Evolutionary conservation across 2,797 vertebrate species (phyloP), one percentile per base, ranked within the genome.

Genomic region (Menidia menidia): DNA sequence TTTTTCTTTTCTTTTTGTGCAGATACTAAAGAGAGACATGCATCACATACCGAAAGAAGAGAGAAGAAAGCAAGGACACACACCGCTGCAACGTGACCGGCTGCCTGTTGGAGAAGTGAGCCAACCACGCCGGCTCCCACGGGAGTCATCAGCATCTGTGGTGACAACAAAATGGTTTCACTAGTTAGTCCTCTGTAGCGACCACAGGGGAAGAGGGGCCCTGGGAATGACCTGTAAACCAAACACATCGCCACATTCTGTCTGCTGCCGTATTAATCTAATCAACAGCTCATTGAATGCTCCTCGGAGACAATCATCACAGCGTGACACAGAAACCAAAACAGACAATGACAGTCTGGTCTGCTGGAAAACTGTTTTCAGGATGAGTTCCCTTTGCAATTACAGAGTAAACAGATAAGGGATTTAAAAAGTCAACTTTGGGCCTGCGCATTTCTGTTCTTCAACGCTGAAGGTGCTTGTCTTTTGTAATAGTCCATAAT

Each of bases 201-300:
- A 78, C 82, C 83, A 72, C 81, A 85, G 83, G 73, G 82, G 77
- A 66, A 83, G 68, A 41, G 75, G 78, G 79, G 83, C 86, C 72
- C 47, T 62, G 87, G 83, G 86, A 91, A 81, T 64, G 76, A 89
- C 88, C 86, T 88, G 90, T 88, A 90, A 92, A 89, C 81, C 81
- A 89, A 90, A 92, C 91, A 90, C 90, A 89, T 86, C 83, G 81
- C 87, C 86, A 71, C 87, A 78, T 89, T 90, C 86, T 91, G 88
- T 88, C 89, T 88, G 89, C 69, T 85, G 79, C 86, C 75, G 87
- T 90, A 91, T 89, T 92, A 89, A 92, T 92, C 87, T 84, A 88
- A 92, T 93, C 86, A 92, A 77, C 78, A 31, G 86, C 89, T 86
- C 87, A 80, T 77, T 90, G 65, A 72, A 31, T 13, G 74, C 75